A percentile compares a stretch with the other conserved stretches of the same genome.
Conservation (phyloP, 2,888 invertebrate genomes). For the Agonopterix subpropinquella region DNA sequence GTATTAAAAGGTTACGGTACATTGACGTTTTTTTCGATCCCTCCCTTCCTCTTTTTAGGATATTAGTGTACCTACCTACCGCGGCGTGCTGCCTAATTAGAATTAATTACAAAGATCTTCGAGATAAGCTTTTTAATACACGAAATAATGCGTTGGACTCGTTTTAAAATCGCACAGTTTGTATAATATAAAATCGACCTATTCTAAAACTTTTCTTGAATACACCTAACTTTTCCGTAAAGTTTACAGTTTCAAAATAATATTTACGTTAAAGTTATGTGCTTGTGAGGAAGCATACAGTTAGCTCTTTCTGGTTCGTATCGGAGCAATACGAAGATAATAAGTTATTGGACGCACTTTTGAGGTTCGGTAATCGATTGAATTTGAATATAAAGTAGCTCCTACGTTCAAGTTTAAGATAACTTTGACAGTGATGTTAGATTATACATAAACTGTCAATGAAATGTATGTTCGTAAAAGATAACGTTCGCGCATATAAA, state of each 20-base stretch:
- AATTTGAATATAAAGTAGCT: conserved; percentile 6
- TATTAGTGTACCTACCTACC: conserved; percentile 32
- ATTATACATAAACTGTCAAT: neutral
- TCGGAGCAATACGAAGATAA: neutral
- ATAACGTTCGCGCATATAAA: too few relatives aligned
- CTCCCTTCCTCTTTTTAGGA: conserved; percentile 33
- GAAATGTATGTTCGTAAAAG: too few relatives aligned
- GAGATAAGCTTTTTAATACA: too few relatives aligned
- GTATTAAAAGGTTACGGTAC: conserved; percentile 54
- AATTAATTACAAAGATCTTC: conserved; percentile 42
- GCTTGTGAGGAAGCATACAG: too few relatives aligned
- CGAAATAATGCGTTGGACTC: too few relatives aligned
- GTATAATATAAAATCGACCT: too few relatives aligned
- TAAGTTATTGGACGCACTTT: conserved; percentile 7
- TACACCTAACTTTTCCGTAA: too few relatives aligned
- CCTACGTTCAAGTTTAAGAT: conserved; percentile 1
- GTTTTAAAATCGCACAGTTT: too few relatives aligned
- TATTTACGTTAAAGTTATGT: too few relatives aligned
- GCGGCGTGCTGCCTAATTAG: conserved; percentile 37
- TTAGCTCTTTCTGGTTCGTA: neutral
- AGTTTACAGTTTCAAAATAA: too few relatives aligned
- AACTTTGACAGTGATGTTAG: conserved; percentile 3
- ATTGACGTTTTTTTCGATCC: conserved; percentile 52
- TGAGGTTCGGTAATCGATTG: conserved; percentile 2
- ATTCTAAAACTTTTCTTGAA: too few relatives aligned